These are phyloP conservation scores for Clarias macrocephalus DNA, from an alignment of 2,113 vertebrate genomes.

Conservation along the genomic window DNA sequence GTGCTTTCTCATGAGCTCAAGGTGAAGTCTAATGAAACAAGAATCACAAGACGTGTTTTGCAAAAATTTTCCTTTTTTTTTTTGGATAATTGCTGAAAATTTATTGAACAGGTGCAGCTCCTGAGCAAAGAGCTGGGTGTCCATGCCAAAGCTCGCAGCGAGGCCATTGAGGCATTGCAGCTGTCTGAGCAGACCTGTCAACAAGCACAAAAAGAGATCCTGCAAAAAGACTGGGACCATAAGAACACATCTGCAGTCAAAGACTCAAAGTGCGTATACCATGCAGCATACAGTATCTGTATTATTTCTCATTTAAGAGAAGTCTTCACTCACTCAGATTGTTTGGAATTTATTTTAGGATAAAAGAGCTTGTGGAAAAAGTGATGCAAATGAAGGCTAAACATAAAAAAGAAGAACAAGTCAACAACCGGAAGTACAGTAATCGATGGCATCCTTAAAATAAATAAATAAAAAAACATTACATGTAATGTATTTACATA, in stretches of 20 bases:
- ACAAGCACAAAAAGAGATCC: slow-evolving; percentile 64
- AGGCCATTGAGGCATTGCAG: slow-evolving; percentile 64
- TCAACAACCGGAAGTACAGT: slow-evolving; percentile 68
- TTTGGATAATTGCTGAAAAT: not conserved
- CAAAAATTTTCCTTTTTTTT: not conserved
- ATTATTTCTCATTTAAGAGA: not conserved
- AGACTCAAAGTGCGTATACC: slow-evolving; percentile 65
- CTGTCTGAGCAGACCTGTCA: slow-evolving; percentile 59
- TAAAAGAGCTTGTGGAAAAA: slow-evolving; percentile 70
- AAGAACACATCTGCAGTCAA: slow-evolving; percentile 66
- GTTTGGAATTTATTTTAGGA: slow-evolving; percentile 62
- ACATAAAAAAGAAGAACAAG: slow-evolving; percentile 64
- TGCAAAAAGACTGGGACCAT: slow-evolving; percentile 63
- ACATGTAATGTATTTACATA: too few species aligned
- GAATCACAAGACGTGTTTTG: not conserved
- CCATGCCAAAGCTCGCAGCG: slow-evolving; percentile 56
- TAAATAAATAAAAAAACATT: too few species aligned
- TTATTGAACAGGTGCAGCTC: slow-evolving; percentile 70
- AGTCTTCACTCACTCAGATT: not conserved
- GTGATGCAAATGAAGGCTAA: slow-evolving; percentile 60
- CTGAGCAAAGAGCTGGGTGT: slow-evolving; percentile 69
- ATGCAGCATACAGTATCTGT: not conserved
- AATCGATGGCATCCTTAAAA: too few species aligned
- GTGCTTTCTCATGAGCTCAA: slow-evolving; percentile 73
- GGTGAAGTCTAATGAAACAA: slow-evolving; percentile 59